Base-by-base conservation (phyloP, 2,113 vertebrate genomes). In the Antechinus stuartii region DNA sequence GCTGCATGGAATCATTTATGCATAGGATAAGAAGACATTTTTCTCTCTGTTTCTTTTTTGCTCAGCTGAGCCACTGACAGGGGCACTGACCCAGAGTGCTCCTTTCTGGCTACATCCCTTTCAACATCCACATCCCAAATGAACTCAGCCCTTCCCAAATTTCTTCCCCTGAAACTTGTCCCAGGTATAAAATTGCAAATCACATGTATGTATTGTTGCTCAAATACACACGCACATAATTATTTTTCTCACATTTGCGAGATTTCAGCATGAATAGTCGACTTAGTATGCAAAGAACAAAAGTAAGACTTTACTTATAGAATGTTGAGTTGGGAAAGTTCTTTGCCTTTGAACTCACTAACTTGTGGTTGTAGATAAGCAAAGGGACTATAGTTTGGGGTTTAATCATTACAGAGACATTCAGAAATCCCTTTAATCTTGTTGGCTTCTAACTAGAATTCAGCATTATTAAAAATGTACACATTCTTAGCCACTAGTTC, bases 401-500 rank as follows among this genome's bases (percentile, higher is more conserved):
- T 19, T 52, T 90, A 49, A 90, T 50, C 46, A 90, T 90, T 49
- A 90, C 19, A 27, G 90, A 90, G 68, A 49, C 27, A 90, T 90
- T 50, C 30, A 90, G 47, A 90, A 90, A 50, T 84, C n/a, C 68
- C 19, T 84, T 84, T 84, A 84, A 84, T 84, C 68, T 42, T 90
- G 47, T 50, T 90, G 90, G 47, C 90, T 90, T 90, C 47, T 90
- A 52, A 52, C 90, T 90, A 90, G 90, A 50, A 90, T 50, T 90
- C 47, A 90, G 90, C 90, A 90, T 90, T 50, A 90, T 47, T 42
- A 90, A 90, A 90, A 90, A 50, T 52, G 49, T 30, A 47, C 47
- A 30, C 49, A 90, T 90, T 90, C 47, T 52, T 52, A 90, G 47
- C 24, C 50, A 90, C 49, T 47, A 90, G 23, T 27, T 90, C 90